Percentiles rank a stretch among this genome's conserved stretches.
Conservation (phyloP, 2,113 vertebrate genomes). For the Corvus cornix region DNA sequence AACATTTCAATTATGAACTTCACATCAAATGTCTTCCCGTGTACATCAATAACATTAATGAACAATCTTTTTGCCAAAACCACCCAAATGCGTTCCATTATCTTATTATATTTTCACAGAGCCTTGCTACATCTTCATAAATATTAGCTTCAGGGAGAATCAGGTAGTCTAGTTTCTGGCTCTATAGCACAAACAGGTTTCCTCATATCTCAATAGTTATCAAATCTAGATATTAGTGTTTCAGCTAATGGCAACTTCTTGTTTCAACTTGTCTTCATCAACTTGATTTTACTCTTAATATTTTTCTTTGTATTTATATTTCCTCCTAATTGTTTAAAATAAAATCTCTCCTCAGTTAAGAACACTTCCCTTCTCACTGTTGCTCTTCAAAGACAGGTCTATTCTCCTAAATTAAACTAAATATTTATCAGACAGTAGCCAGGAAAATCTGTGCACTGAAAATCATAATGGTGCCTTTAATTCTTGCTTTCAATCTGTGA, state of each 20-base stretch:
- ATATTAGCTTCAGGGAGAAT: background rate
- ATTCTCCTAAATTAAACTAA: background rate
- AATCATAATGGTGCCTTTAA: background rate
- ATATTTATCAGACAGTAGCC: background rate
- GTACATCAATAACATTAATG: conserved; percentile 69
- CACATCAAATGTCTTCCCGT: conserved; percentile 73
- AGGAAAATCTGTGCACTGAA: background rate
- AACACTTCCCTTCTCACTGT: background rate
- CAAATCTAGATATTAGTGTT: background rate
- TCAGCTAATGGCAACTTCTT: background rate
- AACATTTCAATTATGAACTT: conserved; percentile 81
- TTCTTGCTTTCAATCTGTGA: background rate
- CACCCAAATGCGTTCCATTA: conserved; percentile 49
- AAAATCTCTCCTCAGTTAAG: background rate
- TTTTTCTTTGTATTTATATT: background rate
- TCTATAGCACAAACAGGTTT: background rate
- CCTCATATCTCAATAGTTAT: background rate
- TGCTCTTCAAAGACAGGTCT: background rate
- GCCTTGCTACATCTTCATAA: conserved; percentile 20
- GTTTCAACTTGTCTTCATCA: background rate
- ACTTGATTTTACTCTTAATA: background rate
- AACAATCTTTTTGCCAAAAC: conserved; percentile 67
- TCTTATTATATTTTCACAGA: conserved; percentile 19
- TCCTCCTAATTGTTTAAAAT: background rate
- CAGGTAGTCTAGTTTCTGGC: background rate